Conservation (phyloP, 2,888 invertebrate genomes). For the Acrobasis repandana region DNA sequence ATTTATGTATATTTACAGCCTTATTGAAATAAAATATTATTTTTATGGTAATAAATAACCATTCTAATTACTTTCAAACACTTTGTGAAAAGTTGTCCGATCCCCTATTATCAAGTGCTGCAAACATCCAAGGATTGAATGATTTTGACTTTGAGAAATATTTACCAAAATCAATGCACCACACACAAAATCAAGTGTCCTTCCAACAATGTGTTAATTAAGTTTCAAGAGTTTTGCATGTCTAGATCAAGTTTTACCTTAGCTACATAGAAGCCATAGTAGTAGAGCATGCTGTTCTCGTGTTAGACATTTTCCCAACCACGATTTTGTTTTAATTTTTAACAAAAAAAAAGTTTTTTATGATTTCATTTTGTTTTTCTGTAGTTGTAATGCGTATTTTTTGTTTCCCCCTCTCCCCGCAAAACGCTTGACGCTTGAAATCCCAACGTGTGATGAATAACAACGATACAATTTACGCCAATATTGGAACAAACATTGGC, state of each 20-base stretch:
- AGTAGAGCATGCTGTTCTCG: slow-evolving; percentile 69
- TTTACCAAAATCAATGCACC: no score
- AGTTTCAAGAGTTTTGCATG: slow-evolving; percentile 52
- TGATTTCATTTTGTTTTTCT: slow-evolving; percentile 65
- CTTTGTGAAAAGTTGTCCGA: no score
- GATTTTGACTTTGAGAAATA: no score
- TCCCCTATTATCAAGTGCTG: no score
- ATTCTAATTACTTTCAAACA: no score
- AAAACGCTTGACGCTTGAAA: slow-evolving; percentile 81
- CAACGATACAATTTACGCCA: slow-evolving; percentile 48
- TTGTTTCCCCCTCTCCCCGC: slow-evolving; percentile 76
- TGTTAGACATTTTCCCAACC: slow-evolving; percentile 83
- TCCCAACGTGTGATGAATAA: slow-evolving; percentile 76
- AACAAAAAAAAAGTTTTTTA: slow-evolving; percentile 36
- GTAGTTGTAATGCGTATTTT: slow-evolving; percentile 83
- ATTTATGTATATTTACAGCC: no score
- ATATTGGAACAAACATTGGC: slow-evolving; percentile 51
- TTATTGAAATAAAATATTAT: no score
- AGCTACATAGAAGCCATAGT: slow-evolving; percentile 70
- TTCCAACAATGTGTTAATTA: slow-evolving; percentile 40
- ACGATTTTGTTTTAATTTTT: slow-evolving; percentile 44
- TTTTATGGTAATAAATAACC: no score
- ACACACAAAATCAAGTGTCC: slow-evolving; percentile 8
- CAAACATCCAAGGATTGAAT: no score
- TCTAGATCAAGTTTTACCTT: slow-evolving; percentile 33